Evolutionary conservation across 2,113 vertebrate species (phyloP).

Genomic region (Halichoerus grypus): DNA sequence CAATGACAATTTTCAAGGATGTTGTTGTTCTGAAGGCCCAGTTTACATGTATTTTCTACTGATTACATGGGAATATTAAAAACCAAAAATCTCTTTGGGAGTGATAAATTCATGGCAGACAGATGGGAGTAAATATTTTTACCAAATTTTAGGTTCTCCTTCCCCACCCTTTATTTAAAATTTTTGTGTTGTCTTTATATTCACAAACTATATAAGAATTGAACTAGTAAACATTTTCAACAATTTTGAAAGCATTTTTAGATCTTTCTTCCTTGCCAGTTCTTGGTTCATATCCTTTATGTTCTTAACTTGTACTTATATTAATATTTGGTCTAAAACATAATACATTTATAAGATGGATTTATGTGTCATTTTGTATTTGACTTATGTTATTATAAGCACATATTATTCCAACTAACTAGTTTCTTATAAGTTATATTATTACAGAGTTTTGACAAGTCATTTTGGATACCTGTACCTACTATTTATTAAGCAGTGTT

Average conservation of each 20-base stretch:
- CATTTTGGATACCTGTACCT: neutral
- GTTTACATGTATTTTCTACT: neutral
- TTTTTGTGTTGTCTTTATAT: neutral
- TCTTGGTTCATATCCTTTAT: conserved; percentile 22
- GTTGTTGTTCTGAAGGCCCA: conserved; percentile 48
- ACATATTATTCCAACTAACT: neutral
- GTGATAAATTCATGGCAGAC: neutral
- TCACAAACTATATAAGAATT: neutral
- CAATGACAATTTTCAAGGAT: conserved; percentile 55
- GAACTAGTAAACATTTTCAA: neutral
- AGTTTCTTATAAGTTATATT: neutral
- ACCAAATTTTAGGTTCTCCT: neutral
- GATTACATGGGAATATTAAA: conserved; percentile 22
- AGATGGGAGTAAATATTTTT: conserved; percentile 43
- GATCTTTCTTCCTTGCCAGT: neutral
- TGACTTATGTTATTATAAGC: neutral
- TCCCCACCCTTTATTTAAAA: neutral
- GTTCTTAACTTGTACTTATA: neutral
- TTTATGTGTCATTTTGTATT: conserved; percentile 42
- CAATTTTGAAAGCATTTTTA: neutral
- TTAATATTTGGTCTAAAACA: neutral
- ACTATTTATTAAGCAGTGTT: neutral
- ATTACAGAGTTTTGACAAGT: neutral
- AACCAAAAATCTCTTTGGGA: conserved; percentile 14
- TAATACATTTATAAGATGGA: neutral